Percentiles rank a stretch among this genome's conserved stretches.
Evolutionary conservation across 2,888 invertebrate species (phyloP).

Genomic region (Nomada lathburiana): DNA sequence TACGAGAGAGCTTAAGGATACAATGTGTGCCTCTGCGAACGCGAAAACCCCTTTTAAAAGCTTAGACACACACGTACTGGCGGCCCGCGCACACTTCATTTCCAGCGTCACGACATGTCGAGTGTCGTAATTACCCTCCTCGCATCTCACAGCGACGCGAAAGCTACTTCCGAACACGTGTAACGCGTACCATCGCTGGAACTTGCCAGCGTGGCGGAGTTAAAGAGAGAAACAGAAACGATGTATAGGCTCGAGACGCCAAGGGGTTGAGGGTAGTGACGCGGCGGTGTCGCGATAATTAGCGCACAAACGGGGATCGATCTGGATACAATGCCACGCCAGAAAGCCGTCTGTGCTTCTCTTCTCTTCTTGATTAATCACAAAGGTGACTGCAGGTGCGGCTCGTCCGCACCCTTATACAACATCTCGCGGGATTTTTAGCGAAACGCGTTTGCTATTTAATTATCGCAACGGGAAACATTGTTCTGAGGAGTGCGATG

Average conservation of each 20-base stretch:
- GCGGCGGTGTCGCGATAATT: constrained; percentile 28
- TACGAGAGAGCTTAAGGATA: constrained; percentile 31
- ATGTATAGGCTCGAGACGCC: constrained; percentile 39
- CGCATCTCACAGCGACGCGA: constrained; percentile 65
- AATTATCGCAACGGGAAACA: constrained; percentile 5
- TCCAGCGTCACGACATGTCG: constrained; percentile 70
- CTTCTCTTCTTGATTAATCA: constrained; percentile 5
- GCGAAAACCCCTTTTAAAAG: constrained; percentile 45
- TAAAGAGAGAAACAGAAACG: constrained; percentile 52
- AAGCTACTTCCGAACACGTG: constrained; percentile 70
- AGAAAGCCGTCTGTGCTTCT: neutral
- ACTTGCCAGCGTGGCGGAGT: constrained; percentile 52
- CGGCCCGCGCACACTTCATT: constrained; percentile 7
- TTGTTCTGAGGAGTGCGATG: neutral
- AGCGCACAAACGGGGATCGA: constrained; percentile 37
- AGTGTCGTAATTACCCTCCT: constrained; percentile 80
- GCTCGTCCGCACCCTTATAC: neutral
- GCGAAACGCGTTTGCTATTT: neutral
- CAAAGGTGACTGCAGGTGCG: neutral
- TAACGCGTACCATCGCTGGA: constrained; percentile 64
- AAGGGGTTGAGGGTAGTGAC: constrained; percentile 67
- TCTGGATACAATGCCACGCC: constrained; percentile 1
- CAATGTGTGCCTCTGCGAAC: constrained; percentile 49
- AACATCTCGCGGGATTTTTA: neutral
- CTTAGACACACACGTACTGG: constrained; percentile 9